Base-by-base conservation (phyloP, 2,797 vertebrate species). In the Psittacula derbiana region DNA sequence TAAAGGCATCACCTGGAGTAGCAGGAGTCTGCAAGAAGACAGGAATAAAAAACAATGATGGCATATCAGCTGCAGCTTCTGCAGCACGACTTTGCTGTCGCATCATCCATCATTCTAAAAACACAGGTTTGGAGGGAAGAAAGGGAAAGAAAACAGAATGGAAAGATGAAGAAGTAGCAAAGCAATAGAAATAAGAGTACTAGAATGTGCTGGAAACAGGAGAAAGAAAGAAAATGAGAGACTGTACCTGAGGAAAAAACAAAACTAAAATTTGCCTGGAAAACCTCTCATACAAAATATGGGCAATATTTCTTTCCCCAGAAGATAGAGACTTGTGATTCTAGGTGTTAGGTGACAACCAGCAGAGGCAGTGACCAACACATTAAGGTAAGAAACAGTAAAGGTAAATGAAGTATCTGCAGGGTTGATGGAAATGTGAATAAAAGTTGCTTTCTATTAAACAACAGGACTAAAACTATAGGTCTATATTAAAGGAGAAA, bases 1-100 rank as follows among this genome's bases (percentile, higher is more conserved):
- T 99, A 96, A 99, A 98, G 98, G 98, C 99, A 98, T 99, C 99
- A 98, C 99, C 99, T 95, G 99, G 99, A 98, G 99, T 99, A 95
- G 99, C 99, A 84, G 99, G 99, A 93, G 99, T 99, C 99, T 99
- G 98, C 69, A 93, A 65, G 69, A 75, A 95, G 47, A 76, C 43
- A 89, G 76, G 60, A 80, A 93, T 38, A 91, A 85, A 95, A 94
- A 6, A 75, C 31, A 52, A 11, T 1, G 7, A n/a, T 28, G 55
- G 69, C 3, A 5, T 0, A 67, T 15, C 74, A 67, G 67, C 27
- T 70, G 49, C 46, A 74, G 71, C 40, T 90, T 80, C 61, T 67
- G 65, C 80, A 87, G 84, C 47, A 76, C 16, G 1, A 14, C 46
- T 66, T 70, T 24, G 18, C n/a, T 80, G 62, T 14, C n/a, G 41